Evolutionary conservation across 2,797 vertebrate species (phyloP), one percentile per base, ranked within the genome.

Genomic region (Myripristis jacobus): DNA sequence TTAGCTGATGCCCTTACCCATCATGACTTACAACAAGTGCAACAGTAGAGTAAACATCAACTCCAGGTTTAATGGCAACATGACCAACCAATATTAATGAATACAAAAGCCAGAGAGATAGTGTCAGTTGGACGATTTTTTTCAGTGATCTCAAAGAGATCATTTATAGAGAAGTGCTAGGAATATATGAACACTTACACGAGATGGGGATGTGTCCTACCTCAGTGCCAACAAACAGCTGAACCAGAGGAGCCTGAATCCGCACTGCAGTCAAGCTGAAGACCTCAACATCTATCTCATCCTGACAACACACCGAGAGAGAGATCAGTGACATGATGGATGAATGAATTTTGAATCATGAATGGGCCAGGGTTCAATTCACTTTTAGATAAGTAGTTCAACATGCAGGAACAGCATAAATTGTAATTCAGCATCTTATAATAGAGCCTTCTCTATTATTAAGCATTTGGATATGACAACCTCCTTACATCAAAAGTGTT

Each of bases 221-320:
- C 91, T 93, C 73, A 0, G 92, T 89, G 25, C 83, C 88, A 13
- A 91, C 85, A 66, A 87, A 41, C 29, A 94, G 90, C 34, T 83
- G 83, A 1, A 91, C 90, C 24, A 92, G 72, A n/a, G 93, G 87
- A 3, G 89, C 87, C 13, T 94, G 88, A 71, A 94, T 90, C 68
- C 91, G 82, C 8, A 94, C 69, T 8, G 84, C 87, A 58, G 80
- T 79, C 27, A 94, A 72, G 73, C 72, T 85, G 46, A 93, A 86
- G 12, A 94, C 93, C 60, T 93, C 92, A 53, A 94, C 48, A 24
- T 87, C 81, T 1, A 94, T 87, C 75, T 91, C 90, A 77, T 91
- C 93, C 93, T 94, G 80, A 18, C 53, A 72, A 56, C 25, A 53
- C 50, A 53, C 21, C 53, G 1, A 7, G 18, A 65, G 19, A 65